A percentile compares a stretch with the other conserved stretches of the same genome.
Conservation (phyloP, 2,113 vertebrate species). For the Prietella phreatophila region DNA sequence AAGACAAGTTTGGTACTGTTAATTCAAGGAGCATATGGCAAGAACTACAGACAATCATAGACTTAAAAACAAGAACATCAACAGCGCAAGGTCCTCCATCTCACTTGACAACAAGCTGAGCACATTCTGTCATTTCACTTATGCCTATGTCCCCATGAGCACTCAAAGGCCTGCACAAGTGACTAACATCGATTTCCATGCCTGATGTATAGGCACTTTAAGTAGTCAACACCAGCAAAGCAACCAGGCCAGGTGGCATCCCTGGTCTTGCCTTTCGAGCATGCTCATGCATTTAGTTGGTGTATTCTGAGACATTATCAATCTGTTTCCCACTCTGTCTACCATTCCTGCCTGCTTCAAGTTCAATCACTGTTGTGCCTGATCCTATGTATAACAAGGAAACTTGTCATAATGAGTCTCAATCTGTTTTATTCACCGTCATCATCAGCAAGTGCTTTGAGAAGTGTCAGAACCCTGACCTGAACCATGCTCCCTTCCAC, state of each 20-base stretch:
- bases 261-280: not conserved
- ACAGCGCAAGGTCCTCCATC: not conserved
- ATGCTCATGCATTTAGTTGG: not conserved
- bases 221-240: not conserved
- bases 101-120: not conserved
- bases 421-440: not conserved
- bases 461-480: not conserved
- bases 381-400: not conserved
- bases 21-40: not conserved
- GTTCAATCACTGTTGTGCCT: not conserved
- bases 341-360: not conserved
- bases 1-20: not conserved
- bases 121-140: not conserved
- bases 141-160: not conserved
- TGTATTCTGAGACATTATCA: not conserved
- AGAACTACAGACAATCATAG: not conserved
- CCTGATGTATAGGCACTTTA: not conserved
- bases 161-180: not conserved
- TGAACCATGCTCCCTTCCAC: not conserved
- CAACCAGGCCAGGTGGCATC: not conserved
- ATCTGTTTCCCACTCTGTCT: not conserved
- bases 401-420: not conserved
- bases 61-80: not conserved
- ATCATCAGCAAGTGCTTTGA: not conserved
- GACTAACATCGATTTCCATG: not conserved